Evolutionary conservation across 1,140 invertebrate genomes (phyloP), one percentile per base, ranked within the genome.

Genomic region (Xylocopa sonorina): DNA sequence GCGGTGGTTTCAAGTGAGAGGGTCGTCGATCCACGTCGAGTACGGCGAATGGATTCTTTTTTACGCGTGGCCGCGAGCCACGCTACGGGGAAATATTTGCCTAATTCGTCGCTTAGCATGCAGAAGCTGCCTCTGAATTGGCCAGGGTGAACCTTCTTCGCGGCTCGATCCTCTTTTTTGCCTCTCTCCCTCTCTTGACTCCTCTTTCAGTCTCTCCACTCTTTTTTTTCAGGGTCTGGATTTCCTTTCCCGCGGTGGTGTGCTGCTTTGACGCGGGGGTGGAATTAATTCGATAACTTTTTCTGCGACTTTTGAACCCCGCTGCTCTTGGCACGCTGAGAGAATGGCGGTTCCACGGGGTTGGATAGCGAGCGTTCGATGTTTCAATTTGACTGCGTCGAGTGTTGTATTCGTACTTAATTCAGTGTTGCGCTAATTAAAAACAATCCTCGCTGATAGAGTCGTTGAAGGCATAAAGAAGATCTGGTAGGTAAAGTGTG

Each of bases 41-140:
- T 62, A 62, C 38, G 6, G 68, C 68, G 43, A 74, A 53, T 74
- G 58, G 58, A 74, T 74, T n/a, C 32, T 51, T 74, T 74, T 64
- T 74, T 74, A 51, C 72, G 24, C n/a, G 32, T 38, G 67, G n/a
- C 67, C 67, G 50, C 67, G 2, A 41, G n/a, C 67, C 12, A 53
- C 32, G 50, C n/a, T n/a, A n/a, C 51, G 32, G 55, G 43, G 62
- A 29, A 43, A 55, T 64, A 66, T 75, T 66, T 75, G 48, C 73
- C 73, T 75, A 75, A 75, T 75, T 75, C 73, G 50, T 24, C 62
- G 73, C 60, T 66, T 66, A 75, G 73, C 62, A 75, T 75, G 73
- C 73, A 29, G 73, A 66, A 75, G 60, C 73, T 9, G 24, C n/a
- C n/a, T n/a, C 34, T 38, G 14, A 27, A 16, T 64, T 29, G 32